phyloP scores from a whole-genome alignment of 2,113 vertebrate genomes.

The Lipotes vexillifer region DNA sequence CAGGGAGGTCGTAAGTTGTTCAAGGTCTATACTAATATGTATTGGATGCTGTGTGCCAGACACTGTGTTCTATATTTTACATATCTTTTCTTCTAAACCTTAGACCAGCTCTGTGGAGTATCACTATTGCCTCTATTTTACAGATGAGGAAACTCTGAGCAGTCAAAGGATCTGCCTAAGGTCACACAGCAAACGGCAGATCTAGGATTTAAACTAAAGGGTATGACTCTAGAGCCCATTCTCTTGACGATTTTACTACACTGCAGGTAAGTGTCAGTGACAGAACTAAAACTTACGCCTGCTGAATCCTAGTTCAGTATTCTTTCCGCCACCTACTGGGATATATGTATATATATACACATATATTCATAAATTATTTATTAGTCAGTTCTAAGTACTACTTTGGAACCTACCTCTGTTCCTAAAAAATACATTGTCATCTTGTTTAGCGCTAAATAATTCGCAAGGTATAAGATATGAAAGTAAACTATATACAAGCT shows the following conservation, averaged over 20 bases:
- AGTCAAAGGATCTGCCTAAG: background rate
- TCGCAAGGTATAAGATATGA: background rate
- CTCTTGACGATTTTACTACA: background rate
- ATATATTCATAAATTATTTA: conserved; percentile 41
- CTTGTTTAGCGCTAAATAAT: conserved; percentile 30
- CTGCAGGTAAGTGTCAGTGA: background rate
- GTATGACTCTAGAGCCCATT: background rate
- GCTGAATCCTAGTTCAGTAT: background rate
- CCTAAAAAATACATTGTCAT: conserved; percentile 47
- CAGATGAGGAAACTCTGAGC: background rate
- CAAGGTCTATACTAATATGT: background rate
- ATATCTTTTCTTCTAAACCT: background rate
- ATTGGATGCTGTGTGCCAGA: background rate
- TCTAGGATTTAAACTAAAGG: background rate
- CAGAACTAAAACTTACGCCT: background rate
- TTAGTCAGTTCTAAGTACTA: conserved; percentile 31
- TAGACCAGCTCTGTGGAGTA: background rate
- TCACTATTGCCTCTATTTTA: background rate
- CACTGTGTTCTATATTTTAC: background rate
- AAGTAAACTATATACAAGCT: background rate
- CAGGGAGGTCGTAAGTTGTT: background rate
- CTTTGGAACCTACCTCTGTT: conserved; percentile 27
- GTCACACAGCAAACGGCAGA: background rate
- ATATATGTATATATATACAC: background rate
- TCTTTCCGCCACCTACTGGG: background rate